Percentiles rank a stretch among this genome's conserved stretches.
phyloP scores from a whole-genome alignment of 2,113 vertebrate genomes.

The Neogale vison region DNA sequence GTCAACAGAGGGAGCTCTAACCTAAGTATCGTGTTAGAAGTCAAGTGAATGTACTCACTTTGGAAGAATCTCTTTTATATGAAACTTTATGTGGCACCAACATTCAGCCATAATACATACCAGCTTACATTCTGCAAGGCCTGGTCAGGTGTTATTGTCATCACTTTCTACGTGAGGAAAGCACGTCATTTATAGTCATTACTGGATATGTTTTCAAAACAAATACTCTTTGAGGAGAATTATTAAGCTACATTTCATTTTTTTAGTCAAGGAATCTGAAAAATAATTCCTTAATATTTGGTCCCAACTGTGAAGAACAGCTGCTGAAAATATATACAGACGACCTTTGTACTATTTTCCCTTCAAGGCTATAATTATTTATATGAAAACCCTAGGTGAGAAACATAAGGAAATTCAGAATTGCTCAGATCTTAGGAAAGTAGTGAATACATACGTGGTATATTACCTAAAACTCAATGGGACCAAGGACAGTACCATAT shows the following conservation, averaged over 20 bases:
- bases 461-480: neutral
- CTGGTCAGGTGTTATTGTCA: conserved; percentile 8
- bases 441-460: neutral
- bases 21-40: conserved; percentile 53
- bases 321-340: conserved; percentile 23
- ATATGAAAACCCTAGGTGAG: conserved; percentile 21
- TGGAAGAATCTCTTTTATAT: conserved; percentile 25
- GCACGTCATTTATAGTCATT: conserved; percentile 26
- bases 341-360: conserved; percentile 1
- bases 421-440: conserved; percentile 40
- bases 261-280: conserved; percentile 23
- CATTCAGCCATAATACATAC: conserved; percentile 23
- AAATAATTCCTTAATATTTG: conserved; percentile 50
- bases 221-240: neutral
- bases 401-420: conserved; percentile 54
- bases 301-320: conserved; percentile 13
- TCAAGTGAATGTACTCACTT: neutral
- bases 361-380: conserved; percentile 41
- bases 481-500: neutral
- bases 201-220: conserved; percentile 30
- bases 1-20: conserved; percentile 76
- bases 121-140: conserved; percentile 49
- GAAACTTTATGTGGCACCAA: conserved; percentile 43
- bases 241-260: conserved; percentile 41
- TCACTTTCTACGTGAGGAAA: conserved; percentile 41